Evolutionary conservation across 1,140 invertebrate genomes (phyloP).

Genomic region (Pachyrhynchus sulphureomaculatus): DNA sequence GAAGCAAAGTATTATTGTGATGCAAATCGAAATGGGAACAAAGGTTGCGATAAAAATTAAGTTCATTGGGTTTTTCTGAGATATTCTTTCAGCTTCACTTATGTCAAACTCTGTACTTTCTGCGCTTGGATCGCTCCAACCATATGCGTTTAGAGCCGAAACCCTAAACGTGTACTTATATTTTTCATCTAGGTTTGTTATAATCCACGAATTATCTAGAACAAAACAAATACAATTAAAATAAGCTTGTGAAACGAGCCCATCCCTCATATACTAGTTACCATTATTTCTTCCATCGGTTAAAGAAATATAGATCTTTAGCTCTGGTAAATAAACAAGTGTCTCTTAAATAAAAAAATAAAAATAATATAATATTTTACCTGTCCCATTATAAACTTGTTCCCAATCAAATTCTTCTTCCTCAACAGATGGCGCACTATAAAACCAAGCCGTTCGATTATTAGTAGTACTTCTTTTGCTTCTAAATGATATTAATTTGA

Average conservation of each 20-base stretch:
- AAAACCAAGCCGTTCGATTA: slow-evolving; percentile 43
- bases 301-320: too few species aligned
- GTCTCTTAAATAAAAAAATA: too few species aligned
- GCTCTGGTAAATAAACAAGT: too few species aligned
- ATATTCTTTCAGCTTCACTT: slow-evolving; percentile 58
- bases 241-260: background rate
- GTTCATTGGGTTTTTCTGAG: slow-evolving; percentile 57
- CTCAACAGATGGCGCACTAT: slow-evolving; percentile 49
- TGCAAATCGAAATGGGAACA: slow-evolving; percentile 54
- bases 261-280: background rate
- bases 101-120: slow-evolving; percentile 55
- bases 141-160: slow-evolving; percentile 75
- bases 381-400: slow-evolving; percentile 78
- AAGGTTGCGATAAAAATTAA: slow-evolving; percentile 62
- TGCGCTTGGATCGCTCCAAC: slow-evolving; percentile 74
- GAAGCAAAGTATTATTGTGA: slow-evolving; percentile 51
- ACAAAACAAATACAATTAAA: slow-evolving; percentile 18
- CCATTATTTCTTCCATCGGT: too few species aligned
- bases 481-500: slow-evolving; percentile 43
- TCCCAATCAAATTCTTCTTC: slow-evolving; percentile 61
- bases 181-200: slow-evolving; percentile 64
- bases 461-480: slow-evolving; percentile 41
- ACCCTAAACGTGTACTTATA: slow-evolving; percentile 73
- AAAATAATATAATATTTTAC: slow-evolving; percentile 48
- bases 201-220: slow-evolving; percentile 75